Base-by-base conservation (phyloP, 2,888 invertebrate species). In the Patella pellucida region DNA sequence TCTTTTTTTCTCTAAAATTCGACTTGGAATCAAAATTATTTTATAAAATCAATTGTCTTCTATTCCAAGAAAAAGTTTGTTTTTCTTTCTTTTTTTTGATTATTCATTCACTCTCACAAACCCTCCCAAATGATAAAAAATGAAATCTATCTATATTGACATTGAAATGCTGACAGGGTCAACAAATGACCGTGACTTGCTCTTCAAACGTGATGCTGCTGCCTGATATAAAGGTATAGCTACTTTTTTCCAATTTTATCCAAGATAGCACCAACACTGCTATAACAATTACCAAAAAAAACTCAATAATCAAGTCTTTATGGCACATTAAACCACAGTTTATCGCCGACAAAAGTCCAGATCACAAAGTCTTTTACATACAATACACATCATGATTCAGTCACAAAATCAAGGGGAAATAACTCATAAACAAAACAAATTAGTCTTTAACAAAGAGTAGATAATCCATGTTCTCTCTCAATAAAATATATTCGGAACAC, bases 371-470 rank as follows among this genome's bases (percentile, higher is more conserved):
- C 62, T 62, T 41, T 62, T 62, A 62, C 62, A 62, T 62, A 62
- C 62, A 62, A 62, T 62, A 62, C 62, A 62, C 62, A 62, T 62
- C 19, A 62, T 62, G 41, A 41, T 62, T 62, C 19, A 62, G 62
- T 62, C 62, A 62, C 62, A 62, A 62, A 62, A 62, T 62, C 62
- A 62, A 62, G 62, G 62, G 62, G 19, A 62, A 62, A 62, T 23
- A 62, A 19, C 62, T 62, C 62, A 23, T 62, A 62, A 62, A 62
- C 62, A 62, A 62, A 62, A 62, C 19, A 19, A 62, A 62, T 62
- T 62, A 41, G 41, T 62, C 62, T 62, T 62, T 62, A 62, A 62
- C 62, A 62, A 62, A 12, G 23, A 41, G 41, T 41, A 41, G 41
- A 41, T 41, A 41, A 41, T 41, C 41, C 41, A 41, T 41, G 41